Percentiles rank a stretch among this genome's conserved stretches.
phyloP scores from a whole-genome alignment of 2,888 invertebrate genomes.

The Strigamia maritima region DNA sequence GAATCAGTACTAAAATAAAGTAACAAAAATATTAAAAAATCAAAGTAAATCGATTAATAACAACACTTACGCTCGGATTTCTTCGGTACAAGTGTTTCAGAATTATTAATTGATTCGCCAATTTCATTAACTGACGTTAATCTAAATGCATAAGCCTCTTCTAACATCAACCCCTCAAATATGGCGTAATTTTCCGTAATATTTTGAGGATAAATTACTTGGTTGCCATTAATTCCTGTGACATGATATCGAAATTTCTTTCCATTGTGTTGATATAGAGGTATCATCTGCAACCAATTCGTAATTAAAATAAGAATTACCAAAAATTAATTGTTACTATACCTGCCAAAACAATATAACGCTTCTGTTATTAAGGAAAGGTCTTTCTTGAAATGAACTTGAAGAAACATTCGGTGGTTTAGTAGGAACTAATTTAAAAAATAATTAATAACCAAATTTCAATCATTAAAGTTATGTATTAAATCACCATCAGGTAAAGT shows the following conservation, averaged over 20 bases:
- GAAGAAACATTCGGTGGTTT: slow-evolving; percentile 67
- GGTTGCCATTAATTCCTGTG: slow-evolving; percentile 44
- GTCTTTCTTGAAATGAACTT: slow-evolving; percentile 67
- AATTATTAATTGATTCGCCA: background rate
- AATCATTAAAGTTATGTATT: background rate
- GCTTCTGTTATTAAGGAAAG: slow-evolving; percentile 55
- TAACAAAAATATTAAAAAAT: too few relatives aligned
- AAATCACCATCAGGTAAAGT: slow-evolving; percentile 37
- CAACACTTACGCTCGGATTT: background rate
- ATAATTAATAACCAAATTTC: background rate
- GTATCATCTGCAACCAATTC: slow-evolving; percentile 60
- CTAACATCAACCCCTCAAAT: background rate
- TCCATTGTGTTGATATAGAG: slow-evolving; percentile 67
- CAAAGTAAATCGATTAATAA: background rate
- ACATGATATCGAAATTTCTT: slow-evolving; percentile 69
- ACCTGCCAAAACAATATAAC: slow-evolving; percentile 70
- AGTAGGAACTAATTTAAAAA: slow-evolving; percentile 58
- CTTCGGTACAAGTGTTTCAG: background rate
- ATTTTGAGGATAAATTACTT: background rate
- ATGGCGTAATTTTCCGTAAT: slow-evolving; percentile 20
- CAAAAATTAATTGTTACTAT: background rate
- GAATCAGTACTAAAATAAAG: slow-evolving; percentile 51
- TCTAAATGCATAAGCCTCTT: background rate
- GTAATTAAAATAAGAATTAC: background rate
- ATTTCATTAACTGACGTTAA: slow-evolving; percentile 1